Evolutionary conservation across 1,140 invertebrate genomes (phyloP), one percentile per base, ranked within the genome.

Genomic region (Platyura marginata): DNA sequence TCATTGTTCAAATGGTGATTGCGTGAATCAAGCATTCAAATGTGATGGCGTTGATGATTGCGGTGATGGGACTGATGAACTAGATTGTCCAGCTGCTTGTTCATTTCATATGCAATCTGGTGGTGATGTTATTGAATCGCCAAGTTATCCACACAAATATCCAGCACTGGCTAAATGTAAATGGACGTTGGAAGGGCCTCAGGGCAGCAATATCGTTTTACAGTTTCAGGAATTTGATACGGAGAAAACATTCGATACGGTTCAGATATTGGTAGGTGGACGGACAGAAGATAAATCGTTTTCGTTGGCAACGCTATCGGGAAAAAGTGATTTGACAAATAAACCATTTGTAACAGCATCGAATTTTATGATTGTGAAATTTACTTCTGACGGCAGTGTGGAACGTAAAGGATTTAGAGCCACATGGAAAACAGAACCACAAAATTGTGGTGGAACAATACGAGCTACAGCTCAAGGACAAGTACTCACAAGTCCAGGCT

Each of bases 351-450:
- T 90, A 3, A 93, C 91, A 1, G 91, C 89, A 15, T 92, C 89
- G 13, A 97, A 97, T 61, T 93, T 96, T 50, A 95, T 98, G 88
- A 92, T 95, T 44, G 78, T 98, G 46, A 94, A 93, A 63, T 97
- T 97, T 65, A 85, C 84, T 48, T 85, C 89, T 0, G 93, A 97
- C 59, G 81, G 80, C 10, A 84, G 86, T 2, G 88, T 94, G 20
- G 91, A 96, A 67, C 81, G 82, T 48, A 87, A 90, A 67, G 91
- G 91, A 41, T 96, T 95, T 63, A 75, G 85, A 35, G 86, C 86
- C 36, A 87, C 86, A 1, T 91, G 86, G 86, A 91, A 90, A 64
- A 90, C 85, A 1, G 89, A 93, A 61, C 86, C 86, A 10, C 85
- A 90, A 53, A 77, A 74, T 15, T 93, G 88, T 57, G 87, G 88